Evolutionary conservation across 2,888 invertebrate species (phyloP).

Genomic region (Protophormia terraenovae): DNA sequence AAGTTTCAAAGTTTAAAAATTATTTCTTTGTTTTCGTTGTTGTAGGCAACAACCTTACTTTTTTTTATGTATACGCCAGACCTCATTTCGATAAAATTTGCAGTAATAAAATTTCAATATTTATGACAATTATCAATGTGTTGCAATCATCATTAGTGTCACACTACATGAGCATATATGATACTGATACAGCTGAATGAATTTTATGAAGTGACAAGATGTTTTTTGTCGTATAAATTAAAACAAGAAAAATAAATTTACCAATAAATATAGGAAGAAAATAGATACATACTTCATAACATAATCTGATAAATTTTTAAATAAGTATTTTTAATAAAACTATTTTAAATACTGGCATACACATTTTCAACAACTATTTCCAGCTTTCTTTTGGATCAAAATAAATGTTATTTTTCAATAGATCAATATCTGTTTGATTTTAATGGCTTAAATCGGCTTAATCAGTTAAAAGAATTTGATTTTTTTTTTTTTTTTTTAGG

Average conservation of each 20-base stretch:
- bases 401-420: neutral
- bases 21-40: too few relatives aligned
- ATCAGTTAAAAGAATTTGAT: slow-evolving; percentile 24
- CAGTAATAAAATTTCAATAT: neutral
- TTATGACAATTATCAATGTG: slow-evolving; percentile 11
- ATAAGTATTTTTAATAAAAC: neutral
- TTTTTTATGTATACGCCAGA: neutral
- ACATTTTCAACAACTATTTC: neutral
- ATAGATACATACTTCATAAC: too few relatives aligned
- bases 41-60: too few relatives aligned
- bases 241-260: neutral
- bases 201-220: slow-evolving; percentile 49
- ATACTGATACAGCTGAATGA: slow-evolving; percentile 2
- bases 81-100: neutral
- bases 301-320: neutral
- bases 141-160: slow-evolving; percentile 32
- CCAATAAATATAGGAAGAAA: neutral
- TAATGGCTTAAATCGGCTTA: slow-evolving; percentile 49
- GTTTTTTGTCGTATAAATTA: slow-evolving; percentile 22
- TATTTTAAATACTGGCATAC: neutral
- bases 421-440: slow-evolving; percentile 29
- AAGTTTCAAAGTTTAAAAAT: too few relatives aligned
- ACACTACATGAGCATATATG: neutral
- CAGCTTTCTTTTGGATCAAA: neutral
- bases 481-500: neutral